Evolutionary conservation across 2,797 vertebrate species (phyloP), one percentile per base, ranked within the genome.

Genomic region (Thunnus albacares): DNA sequence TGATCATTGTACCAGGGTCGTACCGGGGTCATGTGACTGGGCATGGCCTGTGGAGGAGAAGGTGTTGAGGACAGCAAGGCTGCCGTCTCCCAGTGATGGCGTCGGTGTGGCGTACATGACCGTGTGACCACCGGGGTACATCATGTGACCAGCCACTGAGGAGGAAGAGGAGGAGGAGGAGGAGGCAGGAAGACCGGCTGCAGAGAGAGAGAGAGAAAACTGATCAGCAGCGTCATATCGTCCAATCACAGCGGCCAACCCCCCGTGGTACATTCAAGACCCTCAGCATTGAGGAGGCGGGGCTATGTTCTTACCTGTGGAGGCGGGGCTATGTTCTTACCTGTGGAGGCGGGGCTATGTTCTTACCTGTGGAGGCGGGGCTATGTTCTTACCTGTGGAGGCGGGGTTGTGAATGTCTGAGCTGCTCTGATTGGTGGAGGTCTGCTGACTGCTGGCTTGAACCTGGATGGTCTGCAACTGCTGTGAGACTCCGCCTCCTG

Each of bases 401-500:
- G 95, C 92, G 67, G 96, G 94, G 83, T 90, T 96, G 89, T 97
- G 97, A 22, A 97, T 93, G 81, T 98, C 97, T 77, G 96, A 93
- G 93, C 94, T 95, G 95, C 94, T 97, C 89, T 97, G 97, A 38
- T 94, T 90, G 83, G 95, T 94, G 80, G 96, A 95, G 63, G 92
- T 93, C 85, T 96, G 96, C 82, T 96, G 96, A 0, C 94, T 93
- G 85, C 95, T 96, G 80, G 96, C 90, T 86, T 98, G 97, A 49
- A 98, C 96, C 88, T 98, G 97, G 87, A 98, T 96, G 33, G 96
- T 93, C 92, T 98, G 97, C 12, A 97, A 94, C 82, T 97, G 97
- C 93, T 97, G 97, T 77, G 97, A 91, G 89, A 97, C 93, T 69
- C 96, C 93, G 17, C 96, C 95, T 85, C 97, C 97, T 97, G 70